Evolutionary conservation across 2,888 invertebrate genomes (phyloP).

Genomic region (Apotomis turbidana): DNA sequence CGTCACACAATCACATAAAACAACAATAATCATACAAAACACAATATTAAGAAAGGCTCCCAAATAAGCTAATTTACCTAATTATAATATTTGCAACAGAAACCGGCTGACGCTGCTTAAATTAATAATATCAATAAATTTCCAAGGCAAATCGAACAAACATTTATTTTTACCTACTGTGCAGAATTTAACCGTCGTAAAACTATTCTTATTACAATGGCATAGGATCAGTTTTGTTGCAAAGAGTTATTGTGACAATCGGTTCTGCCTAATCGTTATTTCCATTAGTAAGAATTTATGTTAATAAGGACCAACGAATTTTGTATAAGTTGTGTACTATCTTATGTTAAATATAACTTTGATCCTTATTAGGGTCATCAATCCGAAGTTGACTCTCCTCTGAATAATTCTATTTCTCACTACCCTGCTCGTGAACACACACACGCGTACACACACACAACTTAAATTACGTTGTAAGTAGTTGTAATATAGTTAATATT

Average conservation of each 20-base stretch:
- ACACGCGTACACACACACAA: no score
- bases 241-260: background rate
- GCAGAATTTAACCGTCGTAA: background rate
- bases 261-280: constrained; percentile 10
- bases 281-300: constrained; percentile 28
- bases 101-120: constrained; percentile 14
- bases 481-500: no score
- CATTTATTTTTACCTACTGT: constrained; percentile 29
- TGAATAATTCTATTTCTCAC: no score
- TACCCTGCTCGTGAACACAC: no score
- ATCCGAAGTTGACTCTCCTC: no score
- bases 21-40: constrained; percentile 19
- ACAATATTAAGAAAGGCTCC: constrained; percentile 32
- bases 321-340: background rate
- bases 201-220: constrained; percentile 1
- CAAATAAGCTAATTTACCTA: constrained; percentile 26
- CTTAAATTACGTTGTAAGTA: no score
- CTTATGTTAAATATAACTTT: background rate
- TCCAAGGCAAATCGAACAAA: constrained; percentile 14
- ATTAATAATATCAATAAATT: constrained; percentile 33
- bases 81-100: constrained; percentile 34
- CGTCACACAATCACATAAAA: constrained; percentile 9
- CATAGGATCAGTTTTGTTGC: background rate
- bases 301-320: background rate
- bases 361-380: no score